A percentile compares a stretch with the other conserved stretches of the same genome.
phyloP scores from a whole-genome alignment of 2,888 invertebrate species.

The Scaptomyza reducta region DNA sequence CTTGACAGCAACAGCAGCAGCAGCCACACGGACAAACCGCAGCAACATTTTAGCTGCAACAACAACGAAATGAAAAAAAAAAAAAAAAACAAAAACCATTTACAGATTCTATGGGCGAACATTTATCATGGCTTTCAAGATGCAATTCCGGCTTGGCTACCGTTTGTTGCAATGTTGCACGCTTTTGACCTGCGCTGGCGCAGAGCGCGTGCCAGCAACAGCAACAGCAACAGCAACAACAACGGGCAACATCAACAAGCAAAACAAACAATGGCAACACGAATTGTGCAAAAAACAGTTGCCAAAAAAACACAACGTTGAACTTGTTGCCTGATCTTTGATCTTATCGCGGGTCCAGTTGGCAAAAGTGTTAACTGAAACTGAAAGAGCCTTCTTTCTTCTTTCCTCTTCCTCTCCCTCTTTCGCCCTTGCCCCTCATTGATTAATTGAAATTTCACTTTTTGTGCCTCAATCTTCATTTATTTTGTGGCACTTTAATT shows the following conservation, averaged over 20 bases:
- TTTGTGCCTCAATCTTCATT: constrained; percentile 42
- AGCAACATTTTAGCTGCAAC: constrained; percentile 13
- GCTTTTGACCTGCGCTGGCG: constrained; percentile 70
- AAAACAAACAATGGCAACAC: constrained; percentile 63
- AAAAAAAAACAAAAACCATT: constrained; percentile 6
- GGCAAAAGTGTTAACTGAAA: constrained; percentile 66
- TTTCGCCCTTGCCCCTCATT: background rate
- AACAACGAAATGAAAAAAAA: background rate
- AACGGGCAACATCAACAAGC: constrained; percentile 23
- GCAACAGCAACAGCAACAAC: constrained; percentile 9
- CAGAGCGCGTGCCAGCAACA: constrained; percentile 60
- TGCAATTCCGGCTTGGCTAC: constrained; percentile 54
- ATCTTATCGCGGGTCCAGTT: constrained; percentile 59
- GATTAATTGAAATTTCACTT: constrained; percentile 73
- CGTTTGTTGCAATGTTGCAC: constrained; percentile 64
- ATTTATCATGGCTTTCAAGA: constrained; percentile 63
- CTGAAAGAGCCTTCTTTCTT: constrained; percentile 2
- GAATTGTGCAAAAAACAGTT: constrained; percentile 46
- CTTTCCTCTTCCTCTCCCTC: background rate
- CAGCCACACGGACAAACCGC: constrained; percentile 37
- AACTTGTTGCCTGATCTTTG: constrained; percentile 71
- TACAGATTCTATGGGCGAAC: constrained; percentile 42
- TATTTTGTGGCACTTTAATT: constrained; percentile 54
- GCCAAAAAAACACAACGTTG: constrained; percentile 21
- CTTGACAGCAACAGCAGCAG: constrained; percentile 10